These are phyloP conservation scores for Paralvinella palmiformis DNA, from an alignment of 1,140 invertebrate genomes.

Conservation along the genomic window DNA sequence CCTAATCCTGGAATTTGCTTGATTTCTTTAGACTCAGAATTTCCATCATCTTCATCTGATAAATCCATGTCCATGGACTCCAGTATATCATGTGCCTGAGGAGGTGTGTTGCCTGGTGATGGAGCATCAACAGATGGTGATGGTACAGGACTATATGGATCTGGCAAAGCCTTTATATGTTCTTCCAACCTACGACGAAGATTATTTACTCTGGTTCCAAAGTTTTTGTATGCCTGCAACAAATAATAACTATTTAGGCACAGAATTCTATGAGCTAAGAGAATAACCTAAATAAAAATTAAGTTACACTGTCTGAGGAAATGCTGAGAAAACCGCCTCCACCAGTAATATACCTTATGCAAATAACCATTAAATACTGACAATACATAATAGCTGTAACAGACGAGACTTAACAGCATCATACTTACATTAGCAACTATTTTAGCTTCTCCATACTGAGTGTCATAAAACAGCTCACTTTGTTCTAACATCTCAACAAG, in stretches of 20 bases:
- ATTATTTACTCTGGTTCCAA: conserved; percentile 75
- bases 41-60: conserved; percentile 22
- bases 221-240: conserved; percentile 86
- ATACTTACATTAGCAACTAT: conserved; percentile 81
- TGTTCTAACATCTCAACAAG: conserved; percentile 70
- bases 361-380: neutral
- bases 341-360: no score
- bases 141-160: conserved; percentile 36
- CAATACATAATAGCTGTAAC: neutral
- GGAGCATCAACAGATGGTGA: conserved; percentile 60
- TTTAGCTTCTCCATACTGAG: conserved; percentile 83
- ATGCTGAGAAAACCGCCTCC: no score
- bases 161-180: conserved; percentile 57
- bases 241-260: no score
- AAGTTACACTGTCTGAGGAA: no score
- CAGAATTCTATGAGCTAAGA: no score
- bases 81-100: conserved; percentile 22
- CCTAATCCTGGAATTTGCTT: conserved; percentile 6
- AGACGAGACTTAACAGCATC: neutral
- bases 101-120: conserved; percentile 54
- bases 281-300: no score
- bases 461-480: conserved; percentile 79
- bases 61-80: conserved; percentile 36
- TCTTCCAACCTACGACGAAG: conserved; percentile 80
- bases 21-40: no score